Conservation (phyloP, 2,113 vertebrate species). For the Oryzias javanicus region DNA sequence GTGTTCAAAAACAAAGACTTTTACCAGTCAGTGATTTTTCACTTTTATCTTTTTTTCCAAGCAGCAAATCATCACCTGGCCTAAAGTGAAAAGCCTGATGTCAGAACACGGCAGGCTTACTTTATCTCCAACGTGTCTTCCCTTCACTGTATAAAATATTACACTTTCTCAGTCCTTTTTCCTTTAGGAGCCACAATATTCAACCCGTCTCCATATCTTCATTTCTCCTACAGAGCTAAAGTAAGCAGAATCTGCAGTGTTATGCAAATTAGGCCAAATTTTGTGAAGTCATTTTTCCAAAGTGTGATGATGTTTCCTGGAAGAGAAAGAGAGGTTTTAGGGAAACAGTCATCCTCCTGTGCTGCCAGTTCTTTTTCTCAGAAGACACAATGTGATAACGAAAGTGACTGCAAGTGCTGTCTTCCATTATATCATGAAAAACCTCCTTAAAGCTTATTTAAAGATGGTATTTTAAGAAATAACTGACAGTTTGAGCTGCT, state of each 20-base stretch:
- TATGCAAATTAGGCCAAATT: slow-evolving; percentile 44
- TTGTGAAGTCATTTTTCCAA: slow-evolving; percentile 63
- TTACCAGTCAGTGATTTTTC: slow-evolving; percentile 29
- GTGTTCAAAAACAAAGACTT: slow-evolving; percentile 34
- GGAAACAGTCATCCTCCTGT: slow-evolving; percentile 37
- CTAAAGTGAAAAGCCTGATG: slow-evolving; percentile 38
- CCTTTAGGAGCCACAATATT: slow-evolving; percentile 24
- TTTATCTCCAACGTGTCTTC: slow-evolving; percentile 48
- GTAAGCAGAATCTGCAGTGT: slow-evolving; percentile 31
- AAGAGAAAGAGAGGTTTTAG: slow-evolving; percentile 54
- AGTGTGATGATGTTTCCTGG: slow-evolving; percentile 36
- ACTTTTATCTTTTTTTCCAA: slow-evolving; percentile 29
- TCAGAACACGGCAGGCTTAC: slow-evolving; percentile 46
- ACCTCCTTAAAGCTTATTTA: too few relatives aligned
- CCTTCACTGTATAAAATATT: slow-evolving; percentile 47
- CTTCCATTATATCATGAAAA: slow-evolving; percentile 22
- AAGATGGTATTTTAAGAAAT: too few relatives aligned
- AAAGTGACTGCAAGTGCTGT: slow-evolving; percentile 19
- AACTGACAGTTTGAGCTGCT: too few relatives aligned
- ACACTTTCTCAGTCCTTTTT: slow-evolving; percentile 29
- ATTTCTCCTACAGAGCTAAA: slow-evolving; percentile 37
- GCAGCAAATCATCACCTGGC: slow-evolving; percentile 50
- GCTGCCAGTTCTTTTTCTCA: slow-evolving; percentile 36
- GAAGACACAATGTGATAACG: slow-evolving; percentile 42
- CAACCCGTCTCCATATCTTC: slow-evolving; percentile 35